Evolutionary conservation across 2,797 vertebrate species (phyloP).

Genomic region (Gallinago solitaria): DNA sequence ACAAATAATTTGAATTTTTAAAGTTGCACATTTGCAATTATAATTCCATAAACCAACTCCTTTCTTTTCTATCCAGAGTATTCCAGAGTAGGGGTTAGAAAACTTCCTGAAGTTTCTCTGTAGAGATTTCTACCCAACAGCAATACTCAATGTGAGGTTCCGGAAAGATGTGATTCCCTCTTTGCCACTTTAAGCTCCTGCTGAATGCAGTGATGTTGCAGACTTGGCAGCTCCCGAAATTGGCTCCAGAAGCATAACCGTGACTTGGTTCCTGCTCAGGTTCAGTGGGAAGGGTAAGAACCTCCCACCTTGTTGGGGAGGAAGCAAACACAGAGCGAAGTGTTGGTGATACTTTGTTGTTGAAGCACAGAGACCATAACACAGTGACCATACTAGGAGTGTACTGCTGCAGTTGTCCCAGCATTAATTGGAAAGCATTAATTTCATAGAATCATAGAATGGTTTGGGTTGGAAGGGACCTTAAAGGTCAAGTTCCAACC

Average conservation of each 20-base stretch:
- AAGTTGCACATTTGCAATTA: neutral
- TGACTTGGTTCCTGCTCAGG: neutral
- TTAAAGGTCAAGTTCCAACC: too few species aligned
- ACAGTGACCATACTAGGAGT: rapidly evolving
- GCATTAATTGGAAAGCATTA: neutral
- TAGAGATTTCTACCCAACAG: neutral
- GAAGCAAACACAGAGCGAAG: neutral
- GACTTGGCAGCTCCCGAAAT: neutral
- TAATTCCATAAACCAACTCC: neutral
- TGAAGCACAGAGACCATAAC: neutral
- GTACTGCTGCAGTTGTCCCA: rapidly evolving
- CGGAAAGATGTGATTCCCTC: neutral
- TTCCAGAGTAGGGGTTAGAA: neutral
- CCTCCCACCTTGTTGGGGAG: neutral
- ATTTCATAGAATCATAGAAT: neutral
- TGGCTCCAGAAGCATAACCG: neutral
- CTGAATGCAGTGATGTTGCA: neutral
- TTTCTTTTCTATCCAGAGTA: neutral
- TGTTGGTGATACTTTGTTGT: neutral
- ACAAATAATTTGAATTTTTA: neutral
- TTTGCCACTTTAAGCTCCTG: neutral
- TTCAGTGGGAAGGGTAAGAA: neutral
- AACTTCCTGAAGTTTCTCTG: neutral
- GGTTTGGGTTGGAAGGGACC: too few species aligned
- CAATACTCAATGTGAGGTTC: neutral